A percentile compares a stretch with the other conserved stretches of the same genome.
Conservation (phyloP, 35 echinoderm and acorn worm species). For the Lytechinus pictus region DNA sequence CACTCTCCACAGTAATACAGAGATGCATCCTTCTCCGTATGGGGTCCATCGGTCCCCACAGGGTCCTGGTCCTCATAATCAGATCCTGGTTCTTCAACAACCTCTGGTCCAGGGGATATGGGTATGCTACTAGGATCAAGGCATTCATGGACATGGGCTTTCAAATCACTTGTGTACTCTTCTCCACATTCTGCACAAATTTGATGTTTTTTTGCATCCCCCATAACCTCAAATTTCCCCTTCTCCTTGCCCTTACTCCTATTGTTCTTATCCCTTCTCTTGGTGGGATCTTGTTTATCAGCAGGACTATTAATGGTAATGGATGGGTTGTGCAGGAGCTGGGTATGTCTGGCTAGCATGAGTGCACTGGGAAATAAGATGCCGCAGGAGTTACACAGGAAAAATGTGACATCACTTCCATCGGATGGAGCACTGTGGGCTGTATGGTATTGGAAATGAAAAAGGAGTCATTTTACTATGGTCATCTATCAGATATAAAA, state of each 20-base stretch:
- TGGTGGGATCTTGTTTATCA: neutral
- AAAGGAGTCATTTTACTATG: neutral
- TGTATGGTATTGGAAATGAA: neutral
- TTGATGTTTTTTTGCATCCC: neutral
- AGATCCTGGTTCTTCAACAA: slow-evolving; percentile 1
- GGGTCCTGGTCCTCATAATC: neutral
- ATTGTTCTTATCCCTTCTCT: neutral
- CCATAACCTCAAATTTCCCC: neutral
- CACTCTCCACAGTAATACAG: slow-evolving; percentile 51
- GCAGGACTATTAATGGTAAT: neutral
- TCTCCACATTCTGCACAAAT: slow-evolving; percentile 39
- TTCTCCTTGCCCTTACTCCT: neutral
- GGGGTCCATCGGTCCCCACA: neutral
- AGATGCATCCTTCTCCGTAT: neutral
- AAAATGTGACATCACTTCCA: slow-evolving; percentile 7
- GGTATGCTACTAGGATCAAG: neutral
- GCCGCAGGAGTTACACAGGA: slow-evolving; percentile 37
- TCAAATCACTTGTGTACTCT: neutral
- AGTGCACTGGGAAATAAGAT: slow-evolving; percentile 13
- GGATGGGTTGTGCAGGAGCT: slow-evolving; percentile 28
- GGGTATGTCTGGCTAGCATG: slow-evolving; percentile 32
- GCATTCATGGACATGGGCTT: neutral
- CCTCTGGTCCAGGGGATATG: neutral
- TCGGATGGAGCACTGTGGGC: neutral
- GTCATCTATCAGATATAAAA: neutral